These are phyloP conservation scores for Ectemnius cavifrons DNA, from an alignment of 2,888 invertebrate genomes.

Conservation along the genomic window DNA sequence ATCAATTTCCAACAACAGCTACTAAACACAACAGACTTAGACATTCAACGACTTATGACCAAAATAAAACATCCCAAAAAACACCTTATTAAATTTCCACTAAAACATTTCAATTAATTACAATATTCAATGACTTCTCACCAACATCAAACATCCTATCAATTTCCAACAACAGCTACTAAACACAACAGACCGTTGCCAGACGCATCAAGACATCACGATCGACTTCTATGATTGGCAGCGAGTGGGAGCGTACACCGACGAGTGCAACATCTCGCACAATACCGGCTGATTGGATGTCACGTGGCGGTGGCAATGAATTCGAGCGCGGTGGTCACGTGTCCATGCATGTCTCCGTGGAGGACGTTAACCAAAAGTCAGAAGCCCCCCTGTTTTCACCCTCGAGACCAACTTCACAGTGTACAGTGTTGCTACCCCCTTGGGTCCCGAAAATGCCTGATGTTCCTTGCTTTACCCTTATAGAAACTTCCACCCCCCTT, in stretches of 20 bases:
- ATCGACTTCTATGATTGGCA: not conserved
- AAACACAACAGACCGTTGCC: not conserved
- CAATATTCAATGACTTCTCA: no score
- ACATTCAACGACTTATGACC: no score
- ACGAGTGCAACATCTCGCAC: conserved; percentile 49
- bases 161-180: no score
- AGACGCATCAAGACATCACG: not conserved
- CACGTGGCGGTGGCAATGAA: conserved; percentile 73
- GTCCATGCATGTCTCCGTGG: conserved; percentile 64
- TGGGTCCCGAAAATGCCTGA: not conserved
- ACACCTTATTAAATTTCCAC: no score
- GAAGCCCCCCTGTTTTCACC: conserved; percentile 24
- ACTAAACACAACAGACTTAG: no score
- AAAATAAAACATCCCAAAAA: no score
- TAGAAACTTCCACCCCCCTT: not conserved
- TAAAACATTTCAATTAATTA: no score
- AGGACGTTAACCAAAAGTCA: conserved; percentile 55
- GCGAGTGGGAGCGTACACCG: conserved; percentile 39
- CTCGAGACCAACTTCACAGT: conserved; percentile 26
- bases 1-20: no score
- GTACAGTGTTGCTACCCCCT: conserved; percentile 17
- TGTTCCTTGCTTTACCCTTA: not conserved
- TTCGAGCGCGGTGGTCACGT: conserved; percentile 68
- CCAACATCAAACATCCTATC: no score
- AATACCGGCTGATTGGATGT: conserved; percentile 73